These are phyloP conservation scores for Amiota minor DNA, from an alignment of 2,888 invertebrate species.

Conservation along the genomic window DNA sequence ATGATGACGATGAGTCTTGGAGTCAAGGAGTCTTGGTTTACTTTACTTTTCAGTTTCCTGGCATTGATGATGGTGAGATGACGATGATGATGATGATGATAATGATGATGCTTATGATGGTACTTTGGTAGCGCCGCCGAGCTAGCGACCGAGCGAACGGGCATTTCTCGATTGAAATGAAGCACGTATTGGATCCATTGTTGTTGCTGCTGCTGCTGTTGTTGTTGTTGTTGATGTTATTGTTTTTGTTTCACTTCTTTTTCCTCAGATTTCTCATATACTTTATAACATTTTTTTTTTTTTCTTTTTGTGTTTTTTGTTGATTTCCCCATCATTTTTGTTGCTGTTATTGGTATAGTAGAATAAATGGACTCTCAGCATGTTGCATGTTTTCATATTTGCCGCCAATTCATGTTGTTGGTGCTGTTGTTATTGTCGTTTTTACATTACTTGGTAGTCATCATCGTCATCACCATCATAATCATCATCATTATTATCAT, in stretches of 20 bases:
- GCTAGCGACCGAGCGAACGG: not conserved
- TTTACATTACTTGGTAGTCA: conserved; percentile 28
- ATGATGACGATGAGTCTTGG: conserved; percentile 12
- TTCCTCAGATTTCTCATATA: not conserved
- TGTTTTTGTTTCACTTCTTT: not conserved
- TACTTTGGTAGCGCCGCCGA: not conserved
- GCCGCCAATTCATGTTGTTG: conserved; percentile 3
- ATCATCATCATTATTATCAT: conserved; percentile 36
- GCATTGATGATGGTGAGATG: conserved; percentile 26
- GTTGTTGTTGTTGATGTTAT: conserved; percentile 15
- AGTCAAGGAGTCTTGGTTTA: too few relatives aligned
- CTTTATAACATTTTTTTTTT: conserved; percentile 5
- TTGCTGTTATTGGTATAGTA: not conserved
- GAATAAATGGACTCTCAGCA: conserved; percentile 24
- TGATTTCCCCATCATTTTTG: not conserved
- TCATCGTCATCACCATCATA: not conserved
- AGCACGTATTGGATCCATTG: conserved; percentile 15
- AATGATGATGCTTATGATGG: not conserved
- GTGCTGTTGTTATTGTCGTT: not conserved
- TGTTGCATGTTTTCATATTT: conserved; percentile 28
- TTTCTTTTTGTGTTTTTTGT: conserved; percentile 1
- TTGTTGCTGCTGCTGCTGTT: conserved; percentile 7
- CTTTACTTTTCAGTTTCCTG: too few relatives aligned
- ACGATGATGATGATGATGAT: conserved; percentile 35
- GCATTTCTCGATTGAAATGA: conserved; percentile 17